Evolutionary conservation across 1,140 invertebrate species (phyloP), one percentile per base, ranked within the genome.

Genomic region (Thaumetopoea pityocampa): DNA sequence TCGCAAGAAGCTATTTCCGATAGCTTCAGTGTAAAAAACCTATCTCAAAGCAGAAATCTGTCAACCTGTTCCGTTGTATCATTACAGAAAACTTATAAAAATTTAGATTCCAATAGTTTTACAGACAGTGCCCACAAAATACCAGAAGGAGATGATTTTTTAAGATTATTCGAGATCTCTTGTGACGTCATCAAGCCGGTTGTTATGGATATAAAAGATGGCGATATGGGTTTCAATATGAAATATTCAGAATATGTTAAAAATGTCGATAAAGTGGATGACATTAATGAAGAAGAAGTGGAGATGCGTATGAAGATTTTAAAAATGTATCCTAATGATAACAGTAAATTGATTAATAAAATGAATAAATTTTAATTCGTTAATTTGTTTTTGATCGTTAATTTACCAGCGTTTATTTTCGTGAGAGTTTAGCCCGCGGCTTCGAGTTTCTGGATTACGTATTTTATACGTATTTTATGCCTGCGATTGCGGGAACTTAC

Each of bases 151-250:
- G 48, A 69, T 15, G 63, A 64, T 6, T 66, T 58, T 52, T 32
- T 63, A 1, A 56, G 63, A 23, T 35, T 74, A 11, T 81, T 78
- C 29, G 35, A 49, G 32, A 43, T 14, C 8, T 14, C 29, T 8
- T 22, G 17, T 17, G 27, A 35, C 10, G 34, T 11, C 17, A 10
- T 34, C 11, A 48, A 57, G 38, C n/a, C 18, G 6, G 44, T 67
- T 1, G 34, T 55, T 1, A 78, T 77, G 70, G 63, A 52, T n/a
- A 54, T 35, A 6, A 22, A 54, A 29, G 54, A 36, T 9, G 77
- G 70, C 10, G 74, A 81, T 59, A 67, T 72, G 32, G 77, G 74
- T 3, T 76, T 71, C 17, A 66, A 79, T 50, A 6, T 41, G 4
- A 64, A 68, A 37, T 78, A 72, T 35, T 48, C 59, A 1, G 59